Conservation (phyloP, 2,113 vertebrate species). For the Dromas ardeola region DNA sequence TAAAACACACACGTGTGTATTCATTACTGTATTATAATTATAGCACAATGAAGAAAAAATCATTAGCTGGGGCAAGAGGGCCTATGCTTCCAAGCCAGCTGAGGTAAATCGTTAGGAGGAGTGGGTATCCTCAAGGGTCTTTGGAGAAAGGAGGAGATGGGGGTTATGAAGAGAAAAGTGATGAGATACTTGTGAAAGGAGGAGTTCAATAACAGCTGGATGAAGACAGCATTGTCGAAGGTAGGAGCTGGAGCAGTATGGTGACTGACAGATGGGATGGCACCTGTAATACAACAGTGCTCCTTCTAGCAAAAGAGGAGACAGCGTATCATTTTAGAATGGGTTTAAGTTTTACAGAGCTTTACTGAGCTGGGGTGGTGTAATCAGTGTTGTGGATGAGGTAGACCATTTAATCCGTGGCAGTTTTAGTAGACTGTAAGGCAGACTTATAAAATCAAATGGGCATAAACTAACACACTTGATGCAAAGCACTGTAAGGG, state of each 20-base stretch:
- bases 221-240: background rate
- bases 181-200: background rate
- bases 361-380: background rate
- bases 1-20: background rate
- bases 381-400: background rate
- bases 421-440: background rate
- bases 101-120: background rate
- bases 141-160: background rate
- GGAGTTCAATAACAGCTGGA: background rate
- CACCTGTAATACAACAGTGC: background rate
- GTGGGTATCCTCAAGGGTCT: background rate
- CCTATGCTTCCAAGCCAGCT: background rate
- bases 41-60: background rate
- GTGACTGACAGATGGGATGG: background rate
- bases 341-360: background rate
- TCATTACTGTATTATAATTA: background rate
- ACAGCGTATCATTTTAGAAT: background rate
- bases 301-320: background rate
- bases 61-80: background rate
- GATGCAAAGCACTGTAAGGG: background rate
- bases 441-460: background rate
- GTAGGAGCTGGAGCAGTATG: background rate
- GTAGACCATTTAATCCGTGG: background rate
- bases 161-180: background rate
- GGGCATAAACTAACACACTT: background rate